Conservation (phyloP, 2,888 invertebrate genomes). For the Apomyelois bistriatella region DNA sequence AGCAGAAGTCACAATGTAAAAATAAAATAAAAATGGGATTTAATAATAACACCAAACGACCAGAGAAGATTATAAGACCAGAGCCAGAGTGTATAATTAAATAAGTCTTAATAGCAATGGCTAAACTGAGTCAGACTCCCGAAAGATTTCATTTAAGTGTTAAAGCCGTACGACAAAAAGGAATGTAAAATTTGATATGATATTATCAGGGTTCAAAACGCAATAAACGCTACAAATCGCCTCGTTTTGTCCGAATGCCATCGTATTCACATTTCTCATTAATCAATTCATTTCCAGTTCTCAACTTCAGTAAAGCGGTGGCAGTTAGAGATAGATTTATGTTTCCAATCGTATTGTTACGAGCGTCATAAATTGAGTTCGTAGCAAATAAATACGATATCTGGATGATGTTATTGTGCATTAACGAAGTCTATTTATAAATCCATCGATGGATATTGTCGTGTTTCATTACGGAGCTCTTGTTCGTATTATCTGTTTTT, state of each 20-base stretch:
- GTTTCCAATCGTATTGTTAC: constrained; percentile 11
- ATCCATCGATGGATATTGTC: not conserved
- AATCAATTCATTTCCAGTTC: constrained; percentile 10
- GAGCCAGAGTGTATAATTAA: too few relatives aligned
- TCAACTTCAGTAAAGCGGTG: constrained; percentile 10
- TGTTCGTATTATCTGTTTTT: not conserved
- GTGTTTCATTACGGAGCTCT: not conserved
- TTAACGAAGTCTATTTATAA: constrained; percentile 11
- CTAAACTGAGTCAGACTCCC: too few relatives aligned
- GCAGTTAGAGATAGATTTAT: constrained; percentile 15
- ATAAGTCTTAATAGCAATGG: too few relatives aligned
- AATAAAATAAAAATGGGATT: too few relatives aligned
- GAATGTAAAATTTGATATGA: too few relatives aligned
- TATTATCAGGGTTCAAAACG: not conserved
- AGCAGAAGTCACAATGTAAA: too few relatives aligned
- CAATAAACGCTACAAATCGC: not conserved
- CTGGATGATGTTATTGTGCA: constrained; percentile 12
- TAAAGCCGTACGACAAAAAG: too few relatives aligned
- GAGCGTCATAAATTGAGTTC: constrained; percentile 7
- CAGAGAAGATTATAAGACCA: too few relatives aligned
- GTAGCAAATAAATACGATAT: constrained; percentile 11
- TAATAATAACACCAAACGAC: too few relatives aligned
- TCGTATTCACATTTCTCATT: not conserved
- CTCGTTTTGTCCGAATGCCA: constrained; percentile 1
- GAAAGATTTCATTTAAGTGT: too few relatives aligned